Evolutionary conservation across 2,113 vertebrate species (phyloP).

Genomic region (Esox niger): DNA sequence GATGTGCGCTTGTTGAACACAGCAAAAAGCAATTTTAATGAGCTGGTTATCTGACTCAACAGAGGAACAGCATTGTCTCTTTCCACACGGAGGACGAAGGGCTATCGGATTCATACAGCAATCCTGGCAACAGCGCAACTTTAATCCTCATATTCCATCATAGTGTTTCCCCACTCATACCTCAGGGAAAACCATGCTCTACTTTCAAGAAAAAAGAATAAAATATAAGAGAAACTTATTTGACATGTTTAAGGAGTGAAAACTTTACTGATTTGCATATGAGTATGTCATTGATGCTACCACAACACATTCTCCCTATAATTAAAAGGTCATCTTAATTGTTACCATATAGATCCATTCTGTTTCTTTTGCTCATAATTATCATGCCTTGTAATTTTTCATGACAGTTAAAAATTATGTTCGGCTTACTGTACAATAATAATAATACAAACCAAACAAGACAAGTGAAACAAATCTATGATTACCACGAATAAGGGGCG

Average conservation of each 20-base stretch:
- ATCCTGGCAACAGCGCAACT: not conserved
- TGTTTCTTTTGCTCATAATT: not conserved
- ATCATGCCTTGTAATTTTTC: not conserved
- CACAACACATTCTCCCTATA: not conserved
- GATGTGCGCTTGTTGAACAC: not conserved
- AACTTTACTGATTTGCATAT: not conserved
- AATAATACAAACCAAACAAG: not conserved
- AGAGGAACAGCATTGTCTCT: not conserved
- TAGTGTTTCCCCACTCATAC: not conserved
- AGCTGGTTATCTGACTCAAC: not conserved
- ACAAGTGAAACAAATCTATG: too few species aligned
- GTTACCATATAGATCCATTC: not conserved
- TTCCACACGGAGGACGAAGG: not conserved
- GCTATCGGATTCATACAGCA: not conserved
- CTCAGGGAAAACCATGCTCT: not conserved
- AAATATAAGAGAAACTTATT: not conserved
- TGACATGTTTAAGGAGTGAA: not conserved
- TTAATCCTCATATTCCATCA: not conserved
- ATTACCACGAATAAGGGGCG: too few species aligned
- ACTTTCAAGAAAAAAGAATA: not conserved
- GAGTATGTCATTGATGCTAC: not conserved
- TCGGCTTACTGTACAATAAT: not conserved
- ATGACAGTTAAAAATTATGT: not conserved
- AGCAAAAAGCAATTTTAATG: not conserved
- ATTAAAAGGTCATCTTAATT: slow-evolving; percentile 7